Evolutionary conservation across 2,888 invertebrate species (phyloP), one percentile per base, ranked within the genome.

Genomic region (Fragum fragum): DNA sequence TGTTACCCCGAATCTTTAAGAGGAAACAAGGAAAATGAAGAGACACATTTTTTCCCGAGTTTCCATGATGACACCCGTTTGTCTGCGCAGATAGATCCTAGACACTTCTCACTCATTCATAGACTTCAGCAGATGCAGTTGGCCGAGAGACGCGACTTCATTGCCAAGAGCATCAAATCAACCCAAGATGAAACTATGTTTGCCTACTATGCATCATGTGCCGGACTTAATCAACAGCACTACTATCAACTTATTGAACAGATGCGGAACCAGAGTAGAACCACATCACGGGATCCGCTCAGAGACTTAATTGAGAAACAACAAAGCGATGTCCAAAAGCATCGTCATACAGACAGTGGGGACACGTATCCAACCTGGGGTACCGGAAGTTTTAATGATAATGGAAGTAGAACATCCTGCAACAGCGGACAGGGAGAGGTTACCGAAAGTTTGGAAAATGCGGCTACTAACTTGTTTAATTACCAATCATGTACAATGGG

Each of bases 131-230:
- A 75, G 42, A 42, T 81, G 32, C 85, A 85, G 29, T 61, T 79
- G 11, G 73, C 66, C 1, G 66, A 66, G 23, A 32, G 66, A 42
- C 66, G 36, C 32, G 73, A 55, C 61, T 66, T 36, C n/a, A 66
- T 66, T 26, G 39, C 32, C 9, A 66, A 66, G 14, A 66, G 42
- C 11, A 66, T 66, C 42, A 66, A 66, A 23, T 66, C 66, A 14
- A 66, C 66, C 23, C 66, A 66, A 11, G 42, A 66, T 42, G 66
- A 66, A 23, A 66, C 66, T 23, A 14, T 66, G 39, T 52, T 66
- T 42, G 84, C 87, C 52, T 90, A 90, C 73, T 90, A 88, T 70
- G 89, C 88, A 18, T 90, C 89, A 42, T 88, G 57, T 85, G 87
- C 79, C 73, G 87, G 28, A 14, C 57, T 76, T 9, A 61, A 42